Evolutionary conservation across 2,113 vertebrate genomes (phyloP).

Genomic region (Regulus satrapa): DNA sequence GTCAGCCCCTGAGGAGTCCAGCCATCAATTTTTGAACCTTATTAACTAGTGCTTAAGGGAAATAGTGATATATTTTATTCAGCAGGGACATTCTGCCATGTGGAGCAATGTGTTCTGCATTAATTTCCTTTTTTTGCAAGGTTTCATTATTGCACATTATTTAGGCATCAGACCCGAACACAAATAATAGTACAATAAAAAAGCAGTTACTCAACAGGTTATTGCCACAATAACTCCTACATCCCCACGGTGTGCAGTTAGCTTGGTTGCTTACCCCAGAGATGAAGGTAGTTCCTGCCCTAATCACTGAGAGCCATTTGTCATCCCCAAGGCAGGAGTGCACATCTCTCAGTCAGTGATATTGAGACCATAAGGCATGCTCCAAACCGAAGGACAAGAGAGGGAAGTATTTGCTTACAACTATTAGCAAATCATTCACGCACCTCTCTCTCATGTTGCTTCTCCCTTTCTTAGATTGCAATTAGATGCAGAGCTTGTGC

Average conservation of each 20-base stretch:
- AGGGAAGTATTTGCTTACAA: not conserved
- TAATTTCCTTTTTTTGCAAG: not conserved
- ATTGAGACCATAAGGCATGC: not conserved
- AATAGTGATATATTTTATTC: conserved; percentile 40
- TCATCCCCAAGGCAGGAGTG: not conserved
- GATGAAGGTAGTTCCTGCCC: not conserved
- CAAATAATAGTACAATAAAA: conserved; percentile 48
- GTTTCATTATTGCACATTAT: not conserved
- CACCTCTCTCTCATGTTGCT: not conserved
- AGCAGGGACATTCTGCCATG: not conserved
- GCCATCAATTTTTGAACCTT: conserved; percentile 20
- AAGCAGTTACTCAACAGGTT: conserved; percentile 34
- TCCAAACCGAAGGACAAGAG: not conserved
- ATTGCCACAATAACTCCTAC: conserved; percentile 38
- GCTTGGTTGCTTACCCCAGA: not conserved
- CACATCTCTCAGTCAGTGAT: accelerated
- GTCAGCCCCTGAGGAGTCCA: not conserved
- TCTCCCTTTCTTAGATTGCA: not conserved
- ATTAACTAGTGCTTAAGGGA: not conserved
- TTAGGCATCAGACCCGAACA: conserved; percentile 9
- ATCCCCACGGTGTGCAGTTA: not conserved
- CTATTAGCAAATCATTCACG: not conserved
- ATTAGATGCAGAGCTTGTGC: not conserved
- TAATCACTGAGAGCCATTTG: not conserved
- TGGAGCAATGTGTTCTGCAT: not conserved